phyloP scores from a whole-genome alignment of 2,113 vertebrate species.

The Bombycilla garrulus region DNA sequence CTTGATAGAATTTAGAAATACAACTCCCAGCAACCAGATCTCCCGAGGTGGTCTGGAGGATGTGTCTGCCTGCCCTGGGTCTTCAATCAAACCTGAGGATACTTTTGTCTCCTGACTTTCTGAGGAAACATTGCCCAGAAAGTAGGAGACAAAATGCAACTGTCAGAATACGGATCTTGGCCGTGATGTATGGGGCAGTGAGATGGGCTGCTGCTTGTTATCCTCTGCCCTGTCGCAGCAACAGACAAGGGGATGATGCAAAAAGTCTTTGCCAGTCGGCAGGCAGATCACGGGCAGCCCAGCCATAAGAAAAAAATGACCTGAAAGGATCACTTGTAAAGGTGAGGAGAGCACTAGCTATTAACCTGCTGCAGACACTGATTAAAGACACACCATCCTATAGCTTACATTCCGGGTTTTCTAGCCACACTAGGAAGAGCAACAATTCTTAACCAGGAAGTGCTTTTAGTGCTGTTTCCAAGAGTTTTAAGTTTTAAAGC shows the following conservation, averaged over 20 bases:
- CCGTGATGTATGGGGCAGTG: conserved; percentile 70
- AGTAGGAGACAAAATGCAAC: conserved; percentile 71
- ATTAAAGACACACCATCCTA: conserved; percentile 7
- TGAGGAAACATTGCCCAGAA: conserved; percentile 59
- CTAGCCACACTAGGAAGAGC: not conserved
- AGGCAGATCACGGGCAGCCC: conserved; percentile 12
- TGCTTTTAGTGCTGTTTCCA: not conserved
- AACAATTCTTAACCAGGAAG: not conserved
- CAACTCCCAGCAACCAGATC: conserved; percentile 20
- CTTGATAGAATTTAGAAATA: conserved; percentile 50
- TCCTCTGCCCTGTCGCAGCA: conserved; percentile 52
- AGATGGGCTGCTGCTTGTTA: conserved; percentile 76
- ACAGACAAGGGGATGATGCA: conserved; percentile 48
- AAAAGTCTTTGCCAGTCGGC: conserved; percentile 6
- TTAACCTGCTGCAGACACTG: conserved; percentile 34
- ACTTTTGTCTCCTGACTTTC: conserved; percentile 56
- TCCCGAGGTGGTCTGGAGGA: conserved; percentile 66
- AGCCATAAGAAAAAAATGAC: conserved; percentile 4
- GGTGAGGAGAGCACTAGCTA: conserved; percentile 30
- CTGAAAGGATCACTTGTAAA: conserved; percentile 40
- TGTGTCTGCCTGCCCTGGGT: conserved; percentile 64
- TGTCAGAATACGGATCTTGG: conserved; percentile 72
- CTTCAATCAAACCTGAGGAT: conserved; percentile 69
- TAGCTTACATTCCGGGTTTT: not conserved
- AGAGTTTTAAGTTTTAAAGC: conserved; percentile 17